These are phyloP conservation scores for Geotrypetes seraphini DNA, from an alignment of 2,797 vertebrate species.

Conservation along the genomic window DNA sequence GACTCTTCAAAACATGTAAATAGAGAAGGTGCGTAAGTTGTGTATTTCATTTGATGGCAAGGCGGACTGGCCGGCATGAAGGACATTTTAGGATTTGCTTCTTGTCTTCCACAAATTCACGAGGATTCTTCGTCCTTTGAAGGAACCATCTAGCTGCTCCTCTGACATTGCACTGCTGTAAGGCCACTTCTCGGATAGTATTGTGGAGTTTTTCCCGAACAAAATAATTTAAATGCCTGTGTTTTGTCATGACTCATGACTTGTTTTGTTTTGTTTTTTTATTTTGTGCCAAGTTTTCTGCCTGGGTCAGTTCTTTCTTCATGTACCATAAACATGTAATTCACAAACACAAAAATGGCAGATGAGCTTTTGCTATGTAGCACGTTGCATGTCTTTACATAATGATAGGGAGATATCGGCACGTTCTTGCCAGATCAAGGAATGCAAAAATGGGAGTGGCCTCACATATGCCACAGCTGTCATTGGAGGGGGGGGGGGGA, in stretches of 20 bases:
- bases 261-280: too few relatives aligned
- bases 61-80: constrained; percentile 36
- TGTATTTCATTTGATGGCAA: constrained; percentile 16
- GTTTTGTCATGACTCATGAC: constrained; percentile 27
- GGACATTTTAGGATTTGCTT: constrained; percentile 30
- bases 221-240: constrained; percentile 24
- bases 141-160: constrained; percentile 21
- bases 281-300: constrained; percentile 42
- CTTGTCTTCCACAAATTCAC: constrained; percentile 10
- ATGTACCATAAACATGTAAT: not conserved
- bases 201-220: constrained; percentile 24
- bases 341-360: constrained; percentile 12
- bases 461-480: too few relatives aligned
- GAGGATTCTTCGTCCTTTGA: constrained; percentile 8
- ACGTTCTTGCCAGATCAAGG: not conserved
- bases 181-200: constrained; percentile 7
- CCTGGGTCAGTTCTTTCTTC: constrained; percentile 17
- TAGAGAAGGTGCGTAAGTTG: not conserved
- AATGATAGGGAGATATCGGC: constrained; percentile 9
- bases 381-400: constrained; percentile 37
- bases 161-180: constrained; percentile 19
- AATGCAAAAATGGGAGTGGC: too few relatives aligned
- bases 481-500: too few relatives aligned
- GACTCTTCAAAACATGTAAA: constrained; percentile 4
- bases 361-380: constrained; percentile 20